Conservation (phyloP, 2,113 vertebrate species). For the Alosa alosa region DNA sequence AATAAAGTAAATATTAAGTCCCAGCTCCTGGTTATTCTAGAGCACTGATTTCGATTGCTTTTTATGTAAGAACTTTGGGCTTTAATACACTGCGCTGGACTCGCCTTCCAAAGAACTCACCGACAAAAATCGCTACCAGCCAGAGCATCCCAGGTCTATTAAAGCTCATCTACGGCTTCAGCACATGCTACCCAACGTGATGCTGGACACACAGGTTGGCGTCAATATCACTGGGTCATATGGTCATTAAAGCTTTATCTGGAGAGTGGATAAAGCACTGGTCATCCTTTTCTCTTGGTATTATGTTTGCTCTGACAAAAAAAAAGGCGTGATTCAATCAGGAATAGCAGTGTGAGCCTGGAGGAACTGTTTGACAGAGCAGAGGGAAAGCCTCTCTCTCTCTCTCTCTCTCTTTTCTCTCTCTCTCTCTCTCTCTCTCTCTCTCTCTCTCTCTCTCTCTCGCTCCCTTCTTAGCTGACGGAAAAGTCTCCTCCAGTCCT, state of each 20-base stretch:
- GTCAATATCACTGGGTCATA: too few relatives aligned
- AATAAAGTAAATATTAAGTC: not conserved
- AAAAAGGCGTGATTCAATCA: not conserved
- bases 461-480: not conserved
- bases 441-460: not conserved
- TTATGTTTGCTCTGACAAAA: too few relatives aligned
- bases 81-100: not conserved
- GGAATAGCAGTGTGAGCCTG: not conserved
- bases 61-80: not conserved
- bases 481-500: not conserved
- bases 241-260: too few relatives aligned
- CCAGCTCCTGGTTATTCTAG: not conserved
- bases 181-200: not conserved
- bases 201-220: not conserved
- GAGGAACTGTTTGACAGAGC: not conserved
- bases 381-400: not conserved
- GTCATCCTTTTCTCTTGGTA: not conserved
- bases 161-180: not conserved
- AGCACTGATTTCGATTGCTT: not conserved
- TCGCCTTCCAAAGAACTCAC: not conserved
- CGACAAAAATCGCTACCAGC: not conserved
- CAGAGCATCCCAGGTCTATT: not conserved
- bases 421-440: not conserved
- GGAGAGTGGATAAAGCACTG: not conserved
- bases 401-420: not conserved